Evolutionary conservation across 1,140 invertebrate species (phyloP), one percentile per base, ranked within the genome.

Genomic region (Apis mellifera): DNA sequence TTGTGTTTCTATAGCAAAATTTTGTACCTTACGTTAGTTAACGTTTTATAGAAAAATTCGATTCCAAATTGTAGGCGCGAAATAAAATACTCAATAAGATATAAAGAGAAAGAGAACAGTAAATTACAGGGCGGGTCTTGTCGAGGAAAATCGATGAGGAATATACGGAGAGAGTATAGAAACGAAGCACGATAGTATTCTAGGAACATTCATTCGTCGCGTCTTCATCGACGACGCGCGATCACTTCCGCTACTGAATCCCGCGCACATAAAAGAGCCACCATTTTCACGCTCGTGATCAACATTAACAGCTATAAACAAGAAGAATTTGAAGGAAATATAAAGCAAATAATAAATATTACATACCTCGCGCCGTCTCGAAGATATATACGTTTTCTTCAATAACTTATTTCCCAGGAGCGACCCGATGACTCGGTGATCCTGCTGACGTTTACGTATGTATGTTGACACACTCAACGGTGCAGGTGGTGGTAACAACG

Each of bases 61-160:
- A 72, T 62, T 48, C n/a, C 9, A 42, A 9, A 17, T 21, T 7
- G 13, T 62, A 42, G 21, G 62, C 17, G 21, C 17, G 7, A 73
- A 42, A 62, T 26, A 23, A 48, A 0, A 64, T 9, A 52, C 11
- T 19, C 9, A 42, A 13, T 26, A 26, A 81, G 15, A 23, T 42
- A 2, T 19, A 54, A 26, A 9, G 48, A n/a, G 57, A 68, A 15
- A 72, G 26, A 72, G 54, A 59, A 54, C 21, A 42, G 57, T 83
- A 60, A 83, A 74, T 83, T 85, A 70, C 80, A 64, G 83, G 83
- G 83, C 84, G 84, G 84, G 84, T 83, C 84, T 85, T 83, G 74
- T 54, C 32, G 73, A 69, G 80, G 80, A 85, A 85, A 85, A 85
- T 85, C 84, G 70, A 85, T 85, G 84, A 42, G 81, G 54, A 70